These are phyloP conservation scores for Hydrotaea cyrtoneurina DNA, from an alignment of 2,888 invertebrate genomes.

Conservation along the genomic window DNA sequence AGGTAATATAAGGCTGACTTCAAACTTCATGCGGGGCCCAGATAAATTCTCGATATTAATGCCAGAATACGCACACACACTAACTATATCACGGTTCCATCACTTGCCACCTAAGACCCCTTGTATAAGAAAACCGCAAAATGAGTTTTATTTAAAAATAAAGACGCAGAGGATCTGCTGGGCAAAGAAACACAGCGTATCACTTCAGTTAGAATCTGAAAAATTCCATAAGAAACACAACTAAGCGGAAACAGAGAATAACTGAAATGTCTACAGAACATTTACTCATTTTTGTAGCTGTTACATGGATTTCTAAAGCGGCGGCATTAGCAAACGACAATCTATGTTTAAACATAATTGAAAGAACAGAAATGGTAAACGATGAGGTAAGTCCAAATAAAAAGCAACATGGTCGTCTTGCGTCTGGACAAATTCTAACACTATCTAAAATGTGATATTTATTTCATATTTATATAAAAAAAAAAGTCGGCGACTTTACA, in stretches of 20 bases:
- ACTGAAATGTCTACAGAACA: not conserved
- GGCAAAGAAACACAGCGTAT: not conserved
- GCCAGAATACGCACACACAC: no score
- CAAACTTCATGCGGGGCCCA: no score
- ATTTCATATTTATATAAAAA: no score
- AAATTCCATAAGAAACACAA: not conserved
- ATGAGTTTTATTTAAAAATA: not conserved
- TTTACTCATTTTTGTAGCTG: not conserved
- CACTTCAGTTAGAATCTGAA: not conserved
- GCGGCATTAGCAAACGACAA: not conserved
- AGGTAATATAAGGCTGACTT: no score
- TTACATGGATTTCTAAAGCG: not conserved
- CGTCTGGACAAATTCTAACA: no score
- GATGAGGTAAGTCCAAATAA: not conserved
- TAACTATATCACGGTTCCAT: no score
- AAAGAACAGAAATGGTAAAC: not conserved
- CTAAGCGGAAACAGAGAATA: not conserved
- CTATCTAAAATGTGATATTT: no score
- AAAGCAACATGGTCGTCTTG: no score
- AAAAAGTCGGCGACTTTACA: no score
- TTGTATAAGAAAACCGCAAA: not conserved
- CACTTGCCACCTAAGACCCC: not conserved
- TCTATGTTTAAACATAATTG: not conserved
- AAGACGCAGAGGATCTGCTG: not conserved
- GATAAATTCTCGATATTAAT: no score